These are phyloP conservation scores for Subanguina moxae DNA, from an alignment of 1,140 invertebrate species.

Conservation along the genomic window DNA sequence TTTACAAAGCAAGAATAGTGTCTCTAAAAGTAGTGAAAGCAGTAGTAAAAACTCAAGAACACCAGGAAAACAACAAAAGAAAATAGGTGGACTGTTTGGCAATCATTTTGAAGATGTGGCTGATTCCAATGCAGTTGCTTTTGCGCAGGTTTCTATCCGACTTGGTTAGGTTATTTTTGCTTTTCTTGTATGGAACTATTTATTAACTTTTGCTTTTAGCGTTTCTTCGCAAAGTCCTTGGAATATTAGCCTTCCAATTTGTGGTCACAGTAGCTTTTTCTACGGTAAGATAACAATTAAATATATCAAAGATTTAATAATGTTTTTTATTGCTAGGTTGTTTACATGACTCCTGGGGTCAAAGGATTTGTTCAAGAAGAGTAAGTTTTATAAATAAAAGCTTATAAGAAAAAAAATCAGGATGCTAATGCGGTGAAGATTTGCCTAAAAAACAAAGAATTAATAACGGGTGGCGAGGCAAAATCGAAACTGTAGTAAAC, in stretches of 20 bases:
- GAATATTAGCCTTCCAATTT: conserved; percentile 54
- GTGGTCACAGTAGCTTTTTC: conserved; percentile 47
- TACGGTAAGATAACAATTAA: conserved; percentile 4
- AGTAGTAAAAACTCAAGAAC: neutral
- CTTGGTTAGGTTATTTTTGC: conserved; percentile 33
- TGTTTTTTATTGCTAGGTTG: neutral
- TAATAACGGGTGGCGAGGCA: too few species aligned
- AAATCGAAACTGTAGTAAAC: too few species aligned
- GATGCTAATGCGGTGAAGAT: too few species aligned
- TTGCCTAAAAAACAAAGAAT: too few species aligned
- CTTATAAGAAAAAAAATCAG: too few species aligned
- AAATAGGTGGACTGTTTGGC: conserved; percentile 16
- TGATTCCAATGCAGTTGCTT: conserved; percentile 31
- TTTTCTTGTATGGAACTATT: too few species aligned
- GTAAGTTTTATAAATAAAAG: conserved; percentile 38
- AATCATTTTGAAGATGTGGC: conserved; percentile 24
- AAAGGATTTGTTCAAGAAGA: conserved; percentile 50
- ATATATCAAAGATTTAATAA: too few species aligned
- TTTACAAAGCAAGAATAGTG: conserved; percentile 7
- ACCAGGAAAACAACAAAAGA: neutral
- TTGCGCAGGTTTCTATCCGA: conserved; percentile 44
- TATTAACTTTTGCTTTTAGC: conserved; percentile 38
- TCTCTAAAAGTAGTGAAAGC: neutral
- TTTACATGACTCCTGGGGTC: conserved; percentile 52
- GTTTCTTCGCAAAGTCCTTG: conserved; percentile 56